These are phyloP conservation scores for Prunella fulvescens DNA, from an alignment of 2,113 vertebrate species.

Conservation along the genomic window DNA sequence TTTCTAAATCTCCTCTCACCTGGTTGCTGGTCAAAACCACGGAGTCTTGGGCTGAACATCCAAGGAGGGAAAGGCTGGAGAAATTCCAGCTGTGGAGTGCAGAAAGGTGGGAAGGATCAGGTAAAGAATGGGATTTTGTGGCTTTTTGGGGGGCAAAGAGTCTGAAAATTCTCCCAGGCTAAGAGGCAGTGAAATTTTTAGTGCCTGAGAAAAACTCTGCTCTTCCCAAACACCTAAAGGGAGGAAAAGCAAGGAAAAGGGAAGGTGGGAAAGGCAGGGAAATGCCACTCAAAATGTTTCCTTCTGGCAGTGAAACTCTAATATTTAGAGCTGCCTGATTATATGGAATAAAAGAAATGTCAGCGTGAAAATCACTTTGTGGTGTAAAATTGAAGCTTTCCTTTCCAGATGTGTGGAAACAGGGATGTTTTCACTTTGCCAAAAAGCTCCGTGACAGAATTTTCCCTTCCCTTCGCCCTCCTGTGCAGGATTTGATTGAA, in stretches of 20 bases:
- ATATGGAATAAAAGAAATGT: neutral
- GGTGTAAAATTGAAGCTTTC: conserved; percentile 6
- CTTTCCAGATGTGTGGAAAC: neutral
- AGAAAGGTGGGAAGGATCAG: neutral
- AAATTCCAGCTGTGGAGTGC: neutral
- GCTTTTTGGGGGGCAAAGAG: neutral
- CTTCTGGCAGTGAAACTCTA: neutral
- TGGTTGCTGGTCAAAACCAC: neutral
- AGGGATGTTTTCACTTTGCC: neutral
- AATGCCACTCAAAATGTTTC: neutral
- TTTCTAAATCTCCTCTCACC: conserved; percentile 46
- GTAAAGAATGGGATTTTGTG: neutral
- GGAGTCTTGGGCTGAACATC: accelerated
- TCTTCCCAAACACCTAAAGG: neutral
- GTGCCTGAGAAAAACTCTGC: neutral
- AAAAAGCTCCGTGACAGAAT: neutral
- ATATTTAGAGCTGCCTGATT: neutral
- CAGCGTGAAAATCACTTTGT: neutral
- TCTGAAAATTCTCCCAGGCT: neutral
- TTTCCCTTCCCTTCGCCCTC: neutral
- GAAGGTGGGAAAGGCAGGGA: neutral
- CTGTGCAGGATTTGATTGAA: neutral
- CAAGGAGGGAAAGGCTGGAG: accelerated
- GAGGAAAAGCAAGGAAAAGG: neutral
- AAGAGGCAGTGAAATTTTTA: neutral